Base-by-base conservation (phyloP, 2,797 vertebrate species). In the Hozukius guyotensis region DNA sequence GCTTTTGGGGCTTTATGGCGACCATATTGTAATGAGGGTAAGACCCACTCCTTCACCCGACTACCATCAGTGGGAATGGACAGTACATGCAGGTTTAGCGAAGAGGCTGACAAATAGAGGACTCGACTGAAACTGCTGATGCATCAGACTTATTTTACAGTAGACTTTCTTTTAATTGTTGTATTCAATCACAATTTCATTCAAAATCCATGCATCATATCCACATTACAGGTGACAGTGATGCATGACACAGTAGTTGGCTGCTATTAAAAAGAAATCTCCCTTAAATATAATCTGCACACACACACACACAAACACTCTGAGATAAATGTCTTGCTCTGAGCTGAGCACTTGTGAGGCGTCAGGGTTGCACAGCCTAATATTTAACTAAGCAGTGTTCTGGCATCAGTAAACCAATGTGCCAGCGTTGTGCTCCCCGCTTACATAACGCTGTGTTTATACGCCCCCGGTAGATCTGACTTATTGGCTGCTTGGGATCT, bases 401-500 rank as follows among this genome's bases (percentile, higher is more conserved):
- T 31, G 8, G 79, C 75, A 79, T 72, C 69, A 42, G 31, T 63
- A 83, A 86, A 84, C 81, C 83, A 81, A 56, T 75, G 77, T 76
- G 70, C 63, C 38, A 12, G 31, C 4, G n/a, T 24, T 84, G 63
- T 68, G 68, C 57, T 66, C 61, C 72, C 67, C 36, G 27, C 81
- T 90, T 89, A 88, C 84, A 85, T 86, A 91, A 90, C 52, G 12
- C 42, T 46, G 65, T 73, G 73, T 88, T 91, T 83, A 81, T 80
- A 72, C 56, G 32, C 76, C 81, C 82, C 82, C 66, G 46, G 72
- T 75, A 71, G 78, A 64, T 75, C 61, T 83, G 84, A 88, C 79
- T 88, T 88, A 81, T 86, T 89, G 69, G 84, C 69, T 88, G 78
- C 81, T 68, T 72, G 75, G 85, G 80, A 87, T 80, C 78, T 60